Percentiles rank a stretch among this genome's conserved stretches.
phyloP scores from a whole-genome alignment of 2,888 invertebrate genomes.

The Urechis unicinctus region DNA sequence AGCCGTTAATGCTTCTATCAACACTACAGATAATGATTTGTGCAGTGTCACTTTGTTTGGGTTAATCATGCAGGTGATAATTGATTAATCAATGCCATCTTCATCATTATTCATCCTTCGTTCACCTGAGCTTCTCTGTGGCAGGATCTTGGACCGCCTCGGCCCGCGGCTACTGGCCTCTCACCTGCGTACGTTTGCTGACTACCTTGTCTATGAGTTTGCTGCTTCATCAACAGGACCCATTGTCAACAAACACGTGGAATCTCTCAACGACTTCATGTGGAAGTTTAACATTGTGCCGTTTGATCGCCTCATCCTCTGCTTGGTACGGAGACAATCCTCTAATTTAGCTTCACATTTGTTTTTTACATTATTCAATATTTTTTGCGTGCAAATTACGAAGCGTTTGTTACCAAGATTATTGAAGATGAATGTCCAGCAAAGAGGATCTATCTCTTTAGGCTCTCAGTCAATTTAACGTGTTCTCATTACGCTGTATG shows the following conservation, averaged over 20 bases:
- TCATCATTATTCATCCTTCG: background rate
- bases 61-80: too few relatives aligned
- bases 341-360: background rate
- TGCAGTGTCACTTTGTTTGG: background rate
- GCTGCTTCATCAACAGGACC: slow-evolving; percentile 73
- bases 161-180: slow-evolving; percentile 85
- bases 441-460: too few relatives aligned
- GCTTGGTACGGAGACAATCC: slow-evolving; percentile 54
- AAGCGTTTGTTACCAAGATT: too few relatives aligned
- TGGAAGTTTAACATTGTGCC: slow-evolving; percentile 97
- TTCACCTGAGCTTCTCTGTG: background rate
- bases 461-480: too few relatives aligned
- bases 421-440: too few relatives aligned
- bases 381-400: too few relatives aligned
- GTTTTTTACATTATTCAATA: background rate
- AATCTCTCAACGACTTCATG: slow-evolving; percentile 91
- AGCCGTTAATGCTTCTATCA: too few relatives aligned
- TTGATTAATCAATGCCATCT: too few relatives aligned
- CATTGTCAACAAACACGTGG: slow-evolving; percentile 80
- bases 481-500: too few relatives aligned
- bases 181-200: slow-evolving; percentile 88
- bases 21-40: background rate
- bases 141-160: slow-evolving; percentile 70
- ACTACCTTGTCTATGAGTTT: slow-evolving; percentile 85
- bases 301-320: slow-evolving; percentile 84